phyloP scores from a whole-genome alignment of 2,797 vertebrate species.

The Pelochelys cantorii region DNA sequence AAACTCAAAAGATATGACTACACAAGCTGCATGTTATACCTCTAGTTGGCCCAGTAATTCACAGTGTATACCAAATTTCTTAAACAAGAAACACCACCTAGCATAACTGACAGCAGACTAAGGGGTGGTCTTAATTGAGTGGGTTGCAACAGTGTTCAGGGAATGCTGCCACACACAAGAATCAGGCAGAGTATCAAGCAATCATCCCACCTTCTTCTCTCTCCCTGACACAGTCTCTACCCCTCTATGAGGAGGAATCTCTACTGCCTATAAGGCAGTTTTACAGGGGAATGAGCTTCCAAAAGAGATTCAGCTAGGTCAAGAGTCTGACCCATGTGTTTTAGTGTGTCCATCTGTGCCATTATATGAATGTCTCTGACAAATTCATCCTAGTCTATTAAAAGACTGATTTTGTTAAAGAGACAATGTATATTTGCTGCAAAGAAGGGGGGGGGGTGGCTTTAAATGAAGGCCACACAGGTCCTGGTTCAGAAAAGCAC shows the following conservation, averaged over 20 bases:
- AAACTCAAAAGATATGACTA: neutral
- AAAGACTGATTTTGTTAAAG: neutral
- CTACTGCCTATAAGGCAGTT: neutral
- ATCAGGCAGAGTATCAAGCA: neutral
- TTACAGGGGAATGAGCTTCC: neutral
- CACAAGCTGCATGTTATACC: neutral
- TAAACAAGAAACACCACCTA: neutral
- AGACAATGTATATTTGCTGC: neutral
- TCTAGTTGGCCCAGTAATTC: neutral
- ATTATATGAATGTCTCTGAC: neutral
- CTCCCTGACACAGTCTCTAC: neutral
- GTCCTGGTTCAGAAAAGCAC: neutral
- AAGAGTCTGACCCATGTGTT: neutral
- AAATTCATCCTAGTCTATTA: neutral
- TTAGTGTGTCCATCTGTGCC: neutral
- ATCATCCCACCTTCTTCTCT: neutral
- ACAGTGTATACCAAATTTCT: neutral
- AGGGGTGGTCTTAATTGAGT: neutral
- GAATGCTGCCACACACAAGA: neutral
- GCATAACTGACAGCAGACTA: neutral
- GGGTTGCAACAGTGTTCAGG: rapidly evolving
- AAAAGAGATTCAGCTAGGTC: neutral
- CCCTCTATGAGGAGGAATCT: neutral
- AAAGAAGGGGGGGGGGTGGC: neutral
- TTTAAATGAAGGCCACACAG: neutral